These are phyloP conservation scores for Antheraea pernyi DNA, from an alignment of 1,140 invertebrate genomes.

Conservation along the genomic window DNA sequence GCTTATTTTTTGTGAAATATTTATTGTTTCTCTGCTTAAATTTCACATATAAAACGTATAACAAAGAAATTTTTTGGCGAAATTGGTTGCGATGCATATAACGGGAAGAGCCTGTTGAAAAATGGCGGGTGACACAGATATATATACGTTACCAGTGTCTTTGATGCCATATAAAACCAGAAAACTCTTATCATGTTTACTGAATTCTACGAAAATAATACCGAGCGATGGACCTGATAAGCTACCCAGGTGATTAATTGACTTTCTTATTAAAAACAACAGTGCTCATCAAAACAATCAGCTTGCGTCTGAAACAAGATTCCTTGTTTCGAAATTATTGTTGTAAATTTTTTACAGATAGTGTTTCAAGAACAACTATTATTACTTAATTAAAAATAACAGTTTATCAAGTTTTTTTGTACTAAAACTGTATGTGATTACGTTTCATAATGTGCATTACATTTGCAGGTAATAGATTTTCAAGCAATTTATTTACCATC, in stretches of 20 bases:
- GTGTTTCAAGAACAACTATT: no score
- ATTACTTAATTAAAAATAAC: no score
- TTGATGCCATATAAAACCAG: slow-evolving; percentile 51
- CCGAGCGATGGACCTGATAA: slow-evolving; percentile 47
- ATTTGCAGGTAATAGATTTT: no score
- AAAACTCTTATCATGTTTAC: slow-evolving; percentile 47
- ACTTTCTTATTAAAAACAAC: neutral
- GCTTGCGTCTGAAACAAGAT: neutral
- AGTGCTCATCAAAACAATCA: neutral
- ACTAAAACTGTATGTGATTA: no score
- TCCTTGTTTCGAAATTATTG: neutral
- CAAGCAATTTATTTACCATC: no score
- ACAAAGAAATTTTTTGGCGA: neutral
- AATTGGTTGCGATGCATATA: neutral
- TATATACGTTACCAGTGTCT: slow-evolving; percentile 42
- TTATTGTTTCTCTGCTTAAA: neutral
- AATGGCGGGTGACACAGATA: slow-evolving; percentile 42
- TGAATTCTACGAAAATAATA: slow-evolving; percentile 58
- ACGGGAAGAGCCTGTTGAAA: slow-evolving; percentile 15
- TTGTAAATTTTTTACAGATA: no score
- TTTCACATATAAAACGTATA: neutral
- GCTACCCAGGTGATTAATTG: slow-evolving; percentile 43
- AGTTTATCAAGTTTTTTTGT: no score
- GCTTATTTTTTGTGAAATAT: neutral
- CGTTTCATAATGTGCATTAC: no score